phyloP scores from a whole-genome alignment of 2,888 invertebrate genomes.

The Lingula anatina region DNA sequence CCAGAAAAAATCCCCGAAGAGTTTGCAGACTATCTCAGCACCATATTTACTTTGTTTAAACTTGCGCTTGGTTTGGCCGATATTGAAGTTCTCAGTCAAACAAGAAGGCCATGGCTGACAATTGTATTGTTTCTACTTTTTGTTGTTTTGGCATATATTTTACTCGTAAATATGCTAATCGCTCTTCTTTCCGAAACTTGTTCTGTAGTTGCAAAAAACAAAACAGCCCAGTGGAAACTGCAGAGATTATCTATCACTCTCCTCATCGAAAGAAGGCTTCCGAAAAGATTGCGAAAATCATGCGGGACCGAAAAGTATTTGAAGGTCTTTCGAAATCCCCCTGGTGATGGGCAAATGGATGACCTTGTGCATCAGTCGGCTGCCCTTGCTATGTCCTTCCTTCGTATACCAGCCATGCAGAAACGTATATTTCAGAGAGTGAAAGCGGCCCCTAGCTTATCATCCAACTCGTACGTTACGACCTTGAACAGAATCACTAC shows the following conservation, averaged over 20 bases:
- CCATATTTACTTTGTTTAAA: constrained; percentile 26
- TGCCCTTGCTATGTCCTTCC: no score
- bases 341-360: no score
- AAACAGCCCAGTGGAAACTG: constrained; percentile 23
- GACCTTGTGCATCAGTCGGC: no score
- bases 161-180: constrained; percentile 31
- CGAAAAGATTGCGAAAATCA: not conserved
- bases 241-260: constrained; percentile 24
- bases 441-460: no score
- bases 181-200: constrained; percentile 38
- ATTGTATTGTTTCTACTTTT: constrained; percentile 22
- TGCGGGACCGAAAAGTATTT: not conserved
- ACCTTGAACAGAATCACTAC: no score
- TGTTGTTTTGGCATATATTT: constrained; percentile 24
- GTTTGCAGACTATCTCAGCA: constrained; percentile 16
- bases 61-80: constrained; percentile 30
- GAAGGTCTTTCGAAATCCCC: no score
- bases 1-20: constrained; percentile 8
- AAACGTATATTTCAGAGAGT: no score
- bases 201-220: constrained; percentile 22
- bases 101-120: constrained; percentile 24
- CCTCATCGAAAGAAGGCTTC: constrained; percentile 15
- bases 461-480: no score
- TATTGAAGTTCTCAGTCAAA: constrained; percentile 15
- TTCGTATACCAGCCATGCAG: no score